Evolutionary conservation across 1,140 invertebrate species (phyloP), one percentile per base, ranked within the genome.

Genomic region (Musca vetustissima): DNA sequence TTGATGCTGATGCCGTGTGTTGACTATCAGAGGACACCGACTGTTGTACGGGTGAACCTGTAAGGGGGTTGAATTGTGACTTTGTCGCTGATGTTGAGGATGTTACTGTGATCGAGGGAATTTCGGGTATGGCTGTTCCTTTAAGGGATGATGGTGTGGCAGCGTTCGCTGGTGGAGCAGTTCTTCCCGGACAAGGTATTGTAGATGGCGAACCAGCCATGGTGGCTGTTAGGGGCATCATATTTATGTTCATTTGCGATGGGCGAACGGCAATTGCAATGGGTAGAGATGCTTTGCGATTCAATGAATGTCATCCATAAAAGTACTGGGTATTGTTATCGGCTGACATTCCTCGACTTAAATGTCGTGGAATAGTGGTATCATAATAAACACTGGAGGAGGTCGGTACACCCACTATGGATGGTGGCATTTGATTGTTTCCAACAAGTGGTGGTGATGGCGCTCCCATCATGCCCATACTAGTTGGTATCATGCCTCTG

Each of bases 281-380:
- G 4, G 76, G 76, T 49, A 77, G 55, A 19, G 75, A 77, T n/a
- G 72, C 70, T 67, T 77, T 77, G 50, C 76, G 73, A 59, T 75
- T 76, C 11, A 75, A 70, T 66, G 75, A 76, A 59, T 77, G 75
- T 76, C 76, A 77, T 76, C 76, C 76, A 47, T 74, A 76, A 66
- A 74, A 76, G 36, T 76, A 74, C 64, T 76, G 73, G n/a, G 72
- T 76, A 57, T 70, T 73, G 36, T 43, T 43, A 50, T 77, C 75
- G 14, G 73, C 71, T 14, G 76, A 74, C 64, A 75, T 47, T 21
- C 75, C 76, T 0, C 76, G 71, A n/a, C 66, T 66, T 43, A 77
- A 28, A 66, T 66, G 74, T 7, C 75, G 69, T 3, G 76, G 75
- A 55, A 77, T 71, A 3, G 76, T 77, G 67, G 71, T 75, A 49